Evolutionary conservation across 2,888 invertebrate genomes (phyloP), one percentile per base, ranked within the genome.

Genomic region (Dendrolimus pini): DNA sequence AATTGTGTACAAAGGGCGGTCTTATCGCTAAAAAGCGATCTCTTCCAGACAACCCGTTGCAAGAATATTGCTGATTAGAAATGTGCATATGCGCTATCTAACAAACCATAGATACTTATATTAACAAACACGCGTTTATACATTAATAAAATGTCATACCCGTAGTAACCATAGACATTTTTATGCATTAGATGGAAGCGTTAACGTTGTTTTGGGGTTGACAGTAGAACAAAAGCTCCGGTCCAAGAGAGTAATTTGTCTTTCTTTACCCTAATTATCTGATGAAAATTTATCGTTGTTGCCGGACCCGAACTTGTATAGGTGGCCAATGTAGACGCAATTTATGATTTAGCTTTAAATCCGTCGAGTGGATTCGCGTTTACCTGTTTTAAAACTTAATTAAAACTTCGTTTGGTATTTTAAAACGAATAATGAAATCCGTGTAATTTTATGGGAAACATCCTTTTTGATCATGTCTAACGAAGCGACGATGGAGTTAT

Each of bases 261-360:
- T 84, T 81, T 80, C 81, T 77, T 78, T 79, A 79, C 78, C 76
- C 77, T 85, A 82, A 85, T 85, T 84, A 83, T 78, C 73, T 80
- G 81, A 82, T 83, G 81, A 80, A 76, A 82, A 85, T 84, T 82
- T 84, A 85, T 84, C 65, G 75, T 69, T 69, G 72, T 68, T 65
- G 71, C 75, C 66, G 70, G 66, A 75, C 77, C 72, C 67, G 54
- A 76, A 78, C 68, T 74, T 71, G 60, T 66, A 70, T 67, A 65
- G 60, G 67, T 65, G 67, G 61, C 58, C 58, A 55, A 42, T 41
- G 55, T 59, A 60, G 62, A 61, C 58, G 62, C 62, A 69, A 74
- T 70, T 68, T 72, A 71, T 71, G 67, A 72, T 70, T 68, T 65
- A 63, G 62, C 65, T 66, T 62, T 61, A 63, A 62, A 65, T 56